These are phyloP conservation scores for Acanthosepion pharaonis DNA, from an alignment of 2,888 invertebrate species.

Conservation along the genomic window DNA sequence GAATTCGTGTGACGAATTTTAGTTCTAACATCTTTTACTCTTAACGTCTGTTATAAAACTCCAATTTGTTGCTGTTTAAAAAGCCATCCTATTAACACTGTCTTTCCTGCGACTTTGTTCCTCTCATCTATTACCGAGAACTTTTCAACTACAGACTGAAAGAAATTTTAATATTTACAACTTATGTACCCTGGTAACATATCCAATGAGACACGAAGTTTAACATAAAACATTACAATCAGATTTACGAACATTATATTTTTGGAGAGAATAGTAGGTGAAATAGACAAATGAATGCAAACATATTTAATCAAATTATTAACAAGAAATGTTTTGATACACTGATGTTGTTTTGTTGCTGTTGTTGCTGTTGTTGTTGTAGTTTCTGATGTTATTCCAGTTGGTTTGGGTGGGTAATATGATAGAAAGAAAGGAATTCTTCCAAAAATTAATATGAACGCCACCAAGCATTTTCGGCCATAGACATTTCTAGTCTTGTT, in stretches of 20 bases:
- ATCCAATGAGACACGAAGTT: neutral
- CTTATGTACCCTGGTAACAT: constrained; percentile 2
- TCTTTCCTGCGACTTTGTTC: neutral
- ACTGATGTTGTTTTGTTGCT: neutral
- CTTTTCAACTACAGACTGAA: neutral
- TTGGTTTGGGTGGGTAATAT: neutral
- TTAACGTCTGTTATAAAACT: neutral
- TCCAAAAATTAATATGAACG: neutral
- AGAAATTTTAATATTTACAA: neutral
- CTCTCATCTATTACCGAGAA: neutral
- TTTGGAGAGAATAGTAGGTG: neutral
- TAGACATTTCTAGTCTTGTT: neutral
- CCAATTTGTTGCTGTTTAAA: neutral
- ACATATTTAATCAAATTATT: constrained; percentile 15
- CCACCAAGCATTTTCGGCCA: neutral
- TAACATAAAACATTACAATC: constrained; percentile 20
- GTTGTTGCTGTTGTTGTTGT: neutral
- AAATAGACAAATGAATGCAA: constrained; percentile 12
- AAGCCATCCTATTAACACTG: neutral
- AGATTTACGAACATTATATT: neutral
- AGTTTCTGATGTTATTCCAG: neutral
- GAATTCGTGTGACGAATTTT: neutral
- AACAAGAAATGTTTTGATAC: neutral
- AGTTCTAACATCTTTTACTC: neutral
- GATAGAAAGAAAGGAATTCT: neutral